A percentile compares a stretch with the other conserved stretches of the same genome.
phyloP scores from a whole-genome alignment of 2,113 vertebrate species.

The Falco punctatus region DNA sequence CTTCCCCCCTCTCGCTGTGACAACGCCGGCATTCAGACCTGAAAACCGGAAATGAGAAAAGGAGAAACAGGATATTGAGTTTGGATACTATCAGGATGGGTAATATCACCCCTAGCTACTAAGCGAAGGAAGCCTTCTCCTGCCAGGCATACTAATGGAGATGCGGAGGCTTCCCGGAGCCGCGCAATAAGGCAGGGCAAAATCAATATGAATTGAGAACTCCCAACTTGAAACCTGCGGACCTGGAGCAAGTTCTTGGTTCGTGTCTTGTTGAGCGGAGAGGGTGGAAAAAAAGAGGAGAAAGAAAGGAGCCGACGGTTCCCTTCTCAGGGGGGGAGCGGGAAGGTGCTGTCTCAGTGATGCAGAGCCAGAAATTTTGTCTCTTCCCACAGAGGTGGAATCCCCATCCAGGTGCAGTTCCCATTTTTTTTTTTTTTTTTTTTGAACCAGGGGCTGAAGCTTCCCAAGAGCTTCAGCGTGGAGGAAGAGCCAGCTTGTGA shows the following conservation, averaged over 20 bases:
- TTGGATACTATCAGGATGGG: constrained; percentile 73
- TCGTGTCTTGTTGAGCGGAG: neutral
- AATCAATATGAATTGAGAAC: constrained; percentile 7
- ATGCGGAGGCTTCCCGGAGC: neutral
- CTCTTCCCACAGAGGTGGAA: too few relatives aligned
- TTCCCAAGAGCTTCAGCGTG: neutral
- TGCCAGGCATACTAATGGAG: constrained; percentile 51
- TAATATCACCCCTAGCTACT: constrained; percentile 62
- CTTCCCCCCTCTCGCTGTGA: neutral
- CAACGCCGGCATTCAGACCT: constrained; percentile 69
- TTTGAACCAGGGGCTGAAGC: neutral
- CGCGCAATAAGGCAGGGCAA: neutral
- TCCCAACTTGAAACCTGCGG: neutral
- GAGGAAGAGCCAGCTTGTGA: neutral
- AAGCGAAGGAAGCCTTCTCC: neutral
- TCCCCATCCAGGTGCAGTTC: too few relatives aligned
- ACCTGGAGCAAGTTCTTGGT: neutral
- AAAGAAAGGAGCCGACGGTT: neutral
- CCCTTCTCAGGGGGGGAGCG: neutral
- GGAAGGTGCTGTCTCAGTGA: neutral
- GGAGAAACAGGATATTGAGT: constrained; percentile 92
- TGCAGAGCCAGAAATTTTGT: neutral
- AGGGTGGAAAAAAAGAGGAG: neutral
- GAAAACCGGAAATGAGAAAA: constrained; percentile 91
- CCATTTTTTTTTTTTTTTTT: too few relatives aligned